Evolutionary conservation across 2,888 invertebrate species (phyloP).

Genomic region (Eugnorisma glareosa): DNA sequence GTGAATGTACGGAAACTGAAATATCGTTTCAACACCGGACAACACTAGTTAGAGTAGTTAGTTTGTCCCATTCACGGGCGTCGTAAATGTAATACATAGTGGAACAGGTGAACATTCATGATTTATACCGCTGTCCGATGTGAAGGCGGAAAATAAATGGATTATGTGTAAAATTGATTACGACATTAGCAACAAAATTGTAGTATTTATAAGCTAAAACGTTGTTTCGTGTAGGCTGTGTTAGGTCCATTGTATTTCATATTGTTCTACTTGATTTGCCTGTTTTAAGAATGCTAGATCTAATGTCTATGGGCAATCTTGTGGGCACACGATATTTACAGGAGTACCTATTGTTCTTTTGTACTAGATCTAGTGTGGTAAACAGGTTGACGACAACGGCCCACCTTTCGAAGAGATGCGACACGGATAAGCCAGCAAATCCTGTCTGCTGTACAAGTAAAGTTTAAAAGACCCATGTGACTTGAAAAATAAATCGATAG

Average conservation of each 20-base stretch:
- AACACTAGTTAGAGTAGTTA: conserved; percentile 59
- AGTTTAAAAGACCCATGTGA: not conserved
- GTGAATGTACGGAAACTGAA: conserved; percentile 47
- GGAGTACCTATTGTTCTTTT: conserved; percentile 37
- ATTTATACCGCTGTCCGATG: conserved; percentile 58
- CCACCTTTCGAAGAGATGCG: not conserved
- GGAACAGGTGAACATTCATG: conserved; percentile 66
- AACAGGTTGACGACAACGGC: not conserved
- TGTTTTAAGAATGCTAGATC: conserved; percentile 22
- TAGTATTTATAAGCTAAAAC: conserved; percentile 55
- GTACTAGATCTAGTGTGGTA: conserved; percentile 11
- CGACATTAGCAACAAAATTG: conserved; percentile 53
- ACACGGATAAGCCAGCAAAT: not conserved
- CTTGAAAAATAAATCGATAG: conserved; percentile 33
- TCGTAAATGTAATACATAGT: conserved; percentile 59
- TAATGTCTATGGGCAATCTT: conserved; percentile 12
- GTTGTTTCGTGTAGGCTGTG: conserved; percentile 41
- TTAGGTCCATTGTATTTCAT: conserved; percentile 40
- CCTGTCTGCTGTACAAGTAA: too few relatives aligned
- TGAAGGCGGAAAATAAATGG: conserved; percentile 63
- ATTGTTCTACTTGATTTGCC: conserved; percentile 24
- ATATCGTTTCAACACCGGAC: conserved; percentile 41
- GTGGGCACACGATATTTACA: conserved; percentile 33
- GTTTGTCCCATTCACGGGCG: conserved; percentile 62
- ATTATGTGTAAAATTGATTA: conserved; percentile 64